A percentile compares a stretch with the other conserved stretches of the same genome.
Evolutionary conservation across 2,888 invertebrate genomes (phyloP).

Genomic region (Dasypolia templi): DNA sequence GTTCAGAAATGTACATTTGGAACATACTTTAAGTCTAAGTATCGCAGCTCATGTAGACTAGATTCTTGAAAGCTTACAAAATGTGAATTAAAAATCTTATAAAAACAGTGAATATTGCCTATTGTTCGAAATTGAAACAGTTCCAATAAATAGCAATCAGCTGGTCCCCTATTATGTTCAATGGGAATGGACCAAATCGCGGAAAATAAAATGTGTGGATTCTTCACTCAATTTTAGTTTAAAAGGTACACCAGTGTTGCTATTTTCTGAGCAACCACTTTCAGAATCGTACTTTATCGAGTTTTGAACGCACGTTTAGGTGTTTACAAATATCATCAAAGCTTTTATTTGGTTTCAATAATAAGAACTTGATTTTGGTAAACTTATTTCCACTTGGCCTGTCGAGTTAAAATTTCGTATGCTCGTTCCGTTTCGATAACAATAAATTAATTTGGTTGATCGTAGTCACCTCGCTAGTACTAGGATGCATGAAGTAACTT

Average conservation of each 20-base stretch:
- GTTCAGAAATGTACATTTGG: too few species aligned
- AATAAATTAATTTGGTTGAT: too few species aligned
- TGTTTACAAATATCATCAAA: too few species aligned
- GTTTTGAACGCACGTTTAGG: too few species aligned
- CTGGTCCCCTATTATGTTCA: constrained; percentile 20
- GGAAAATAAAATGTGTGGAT: constrained; percentile 18
- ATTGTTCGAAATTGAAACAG: constrained; percentile 43
- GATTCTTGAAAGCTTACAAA: neutral
- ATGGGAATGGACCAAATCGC: constrained; percentile 22
- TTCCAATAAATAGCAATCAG: constrained; percentile 50
- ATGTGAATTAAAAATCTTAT: neutral
- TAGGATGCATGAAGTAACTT: too few species aligned
- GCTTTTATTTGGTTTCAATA: too few species aligned
- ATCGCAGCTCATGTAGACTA: neutral
- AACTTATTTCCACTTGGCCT: too few species aligned
- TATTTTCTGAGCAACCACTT: neutral
- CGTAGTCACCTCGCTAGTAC: too few species aligned
- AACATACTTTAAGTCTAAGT: too few species aligned
- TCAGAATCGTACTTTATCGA: neutral
- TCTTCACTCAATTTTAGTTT: constrained; percentile 18
- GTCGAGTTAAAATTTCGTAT: too few species aligned
- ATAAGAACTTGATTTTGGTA: too few species aligned
- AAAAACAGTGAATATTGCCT: constrained; percentile 30
- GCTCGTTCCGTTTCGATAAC: too few species aligned
- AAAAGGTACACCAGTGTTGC: neutral